Base-by-base conservation (phyloP, 2,888 invertebrate genomes). In the Gari tellinella region DNA sequence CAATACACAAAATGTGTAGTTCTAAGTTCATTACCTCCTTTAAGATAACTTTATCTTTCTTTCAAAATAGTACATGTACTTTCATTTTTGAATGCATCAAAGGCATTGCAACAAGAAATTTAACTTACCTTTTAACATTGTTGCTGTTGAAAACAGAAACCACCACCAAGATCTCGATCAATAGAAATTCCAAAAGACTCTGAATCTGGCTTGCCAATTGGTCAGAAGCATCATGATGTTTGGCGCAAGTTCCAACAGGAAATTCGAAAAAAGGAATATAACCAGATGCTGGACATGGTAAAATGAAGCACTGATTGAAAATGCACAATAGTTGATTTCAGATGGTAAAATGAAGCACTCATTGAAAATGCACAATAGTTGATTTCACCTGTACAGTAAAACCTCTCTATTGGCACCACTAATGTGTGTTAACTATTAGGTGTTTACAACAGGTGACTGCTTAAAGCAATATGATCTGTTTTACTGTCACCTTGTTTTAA, bases 241-340 rank as follows among this genome's bases (percentile, higher is more conserved):
- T 66, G 68, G 79, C 64, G 48, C 52, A 61, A 46, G 43, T 79
- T 80, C 48, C 73, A 74, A 23, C 60, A 72, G 17, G 61, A 58
- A 15, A 68, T 75, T 55, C 64, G 79, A 63, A 79, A 79, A 58
- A 65, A 45, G 37, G 79, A 79, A 66, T 79, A 79, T 66, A 79
- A 79, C 63, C 72, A 79, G 51, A 60, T 72, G 45, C 48, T 66
- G 19, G 68, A 79, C 26, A 55, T 26, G 79, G 79, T 79, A 78
- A 63, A 53, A 15, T n/a, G n/a, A 26, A n/a, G 46, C 57, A 55
- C 55, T 2, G 25, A 19, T 2, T 53, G 40, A 41, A 43, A 4
- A 43, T 15, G 43, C 19, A 43, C 43, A 8, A 19, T 43, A 17
- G 14, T 17, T 40, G 40, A 40, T 8, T 10, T 43, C 1, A 41